These are phyloP conservation scores for Drosophila birchii DNA, from an alignment of 2,888 invertebrate species.

Conservation along the genomic window DNA sequence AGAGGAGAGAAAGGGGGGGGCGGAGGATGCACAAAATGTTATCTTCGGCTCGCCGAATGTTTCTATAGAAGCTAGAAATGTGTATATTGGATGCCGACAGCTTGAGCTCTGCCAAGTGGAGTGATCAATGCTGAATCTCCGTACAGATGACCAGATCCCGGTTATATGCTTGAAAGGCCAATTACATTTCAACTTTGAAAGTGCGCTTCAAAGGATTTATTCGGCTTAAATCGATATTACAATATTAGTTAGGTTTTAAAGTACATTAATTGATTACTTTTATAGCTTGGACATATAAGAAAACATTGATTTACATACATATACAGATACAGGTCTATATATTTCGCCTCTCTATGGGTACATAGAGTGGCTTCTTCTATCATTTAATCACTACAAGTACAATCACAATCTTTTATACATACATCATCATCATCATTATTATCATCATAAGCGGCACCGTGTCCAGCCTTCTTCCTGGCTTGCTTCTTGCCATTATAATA, in stretches of 20 bases:
- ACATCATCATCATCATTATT: constrained; percentile 8
- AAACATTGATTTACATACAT: constrained; percentile 54
- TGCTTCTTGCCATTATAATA: not conserved
- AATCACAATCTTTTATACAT: constrained; percentile 59
- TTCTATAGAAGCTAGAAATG: not conserved
- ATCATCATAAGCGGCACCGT: not conserved
- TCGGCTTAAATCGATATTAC: constrained; percentile 50
- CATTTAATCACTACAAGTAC: constrained; percentile 55
- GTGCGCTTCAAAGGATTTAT: constrained; percentile 46
- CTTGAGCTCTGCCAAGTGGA: not conserved
- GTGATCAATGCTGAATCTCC: not conserved
- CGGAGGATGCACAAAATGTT: constrained; percentile 4
- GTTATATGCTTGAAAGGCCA: constrained; percentile 21
- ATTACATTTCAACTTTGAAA: constrained; percentile 32
- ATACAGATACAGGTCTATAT: constrained; percentile 37
- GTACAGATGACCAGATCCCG: not conserved
- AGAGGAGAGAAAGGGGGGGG: not conserved
- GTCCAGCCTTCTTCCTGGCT: not conserved
- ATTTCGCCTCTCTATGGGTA: constrained; percentile 9
- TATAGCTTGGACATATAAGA: constrained; percentile 50
- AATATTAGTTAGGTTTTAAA: constrained; percentile 49
- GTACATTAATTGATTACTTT: constrained; percentile 45
- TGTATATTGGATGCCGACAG: not conserved
- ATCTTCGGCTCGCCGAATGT: constrained; percentile 22
- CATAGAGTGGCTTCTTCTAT: constrained; percentile 19